phyloP scores from a whole-genome alignment of 2,797 vertebrate genomes.

The Antennarius maculatus region DNA sequence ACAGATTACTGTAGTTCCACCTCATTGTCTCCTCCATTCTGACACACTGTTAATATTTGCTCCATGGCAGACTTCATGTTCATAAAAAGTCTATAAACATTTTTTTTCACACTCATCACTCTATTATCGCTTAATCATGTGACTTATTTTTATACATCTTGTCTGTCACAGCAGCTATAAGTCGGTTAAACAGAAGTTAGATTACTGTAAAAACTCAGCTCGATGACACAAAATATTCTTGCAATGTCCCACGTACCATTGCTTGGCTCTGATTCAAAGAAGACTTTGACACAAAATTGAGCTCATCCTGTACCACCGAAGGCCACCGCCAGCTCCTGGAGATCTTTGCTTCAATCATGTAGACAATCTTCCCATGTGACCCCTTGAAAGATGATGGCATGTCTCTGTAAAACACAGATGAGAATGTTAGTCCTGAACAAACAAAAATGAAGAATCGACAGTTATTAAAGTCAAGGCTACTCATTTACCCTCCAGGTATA shows the following conservation, averaged over 20 bases:
- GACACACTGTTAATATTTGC: no score
- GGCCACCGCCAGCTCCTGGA: conserved; percentile 86
- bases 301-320: conserved; percentile 81
- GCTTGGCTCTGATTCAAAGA: conserved; percentile 75
- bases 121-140: no score
- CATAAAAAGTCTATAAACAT: no score
- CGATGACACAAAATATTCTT: background rate
- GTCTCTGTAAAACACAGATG: conserved; percentile 76
- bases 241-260: conserved; percentile 71
- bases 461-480: background rate
- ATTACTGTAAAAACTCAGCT: background rate
- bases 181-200: no score
- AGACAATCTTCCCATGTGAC: conserved; percentile 86
- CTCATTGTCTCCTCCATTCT: no score
- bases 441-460: background rate
- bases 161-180: no score
- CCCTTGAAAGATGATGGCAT: conserved; percentile 92
- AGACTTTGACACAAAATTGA: conserved; percentile 87
- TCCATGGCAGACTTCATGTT: no score
- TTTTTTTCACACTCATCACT: no score
- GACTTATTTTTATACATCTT: no score
- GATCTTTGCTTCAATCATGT: conserved; percentile 89
- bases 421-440: background rate
- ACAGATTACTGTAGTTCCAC: background rate
- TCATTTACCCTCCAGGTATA: conserved; percentile 90